Evolutionary conservation across 2,113 vertebrate species (phyloP), one percentile per base, ranked within the genome.

Genomic region (Lethenteron camtschaticum): DNA sequence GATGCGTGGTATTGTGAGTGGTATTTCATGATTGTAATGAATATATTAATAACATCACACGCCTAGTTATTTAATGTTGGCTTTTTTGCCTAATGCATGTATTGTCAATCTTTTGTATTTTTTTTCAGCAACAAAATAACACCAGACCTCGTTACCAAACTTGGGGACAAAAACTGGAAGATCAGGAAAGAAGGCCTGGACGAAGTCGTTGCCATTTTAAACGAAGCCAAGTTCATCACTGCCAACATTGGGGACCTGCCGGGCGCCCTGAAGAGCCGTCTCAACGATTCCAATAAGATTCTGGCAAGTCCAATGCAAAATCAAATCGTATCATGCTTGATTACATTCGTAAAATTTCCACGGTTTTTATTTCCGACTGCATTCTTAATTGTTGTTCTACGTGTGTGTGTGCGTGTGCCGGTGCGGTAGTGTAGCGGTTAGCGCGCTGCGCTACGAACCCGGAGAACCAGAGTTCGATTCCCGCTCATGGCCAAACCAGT

Each of bases 101-200:
- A 71, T 2, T 1, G 69, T 69, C 41, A 71, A 16, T 12, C 56
- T 24, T 72, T 56, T 74, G 11, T 68, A 41, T 75, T 69, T 10
- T 68, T 70, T 76, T 75, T 56, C 69, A 96, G 94, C 78, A 90
- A 96, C 75, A 97, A 96, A 80, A 86, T 99, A 73, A 85, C 88
- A 11, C 82, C 80, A 1, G 91, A 96, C 10, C 78, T 96, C 71
- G 84, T 97, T 71, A 80, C 84, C 68, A 99, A 97, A 77, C 89
- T 97, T 57, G 81, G 79, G 8, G 94, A 99, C 75, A 99, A 96
- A 78, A 97, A 95, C 79, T 99, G 94, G 94, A 97, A 99, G 79
- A 87, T 90, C 73, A 82, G 94, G 73, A 99, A 95, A 77, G 94
- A 97, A 76, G 94, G 92, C 20, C 80, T 99, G 56, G 92, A 99